Conservation (phyloP, 2,888 invertebrate genomes). For the Eumacrocentrus americanus region DNA sequence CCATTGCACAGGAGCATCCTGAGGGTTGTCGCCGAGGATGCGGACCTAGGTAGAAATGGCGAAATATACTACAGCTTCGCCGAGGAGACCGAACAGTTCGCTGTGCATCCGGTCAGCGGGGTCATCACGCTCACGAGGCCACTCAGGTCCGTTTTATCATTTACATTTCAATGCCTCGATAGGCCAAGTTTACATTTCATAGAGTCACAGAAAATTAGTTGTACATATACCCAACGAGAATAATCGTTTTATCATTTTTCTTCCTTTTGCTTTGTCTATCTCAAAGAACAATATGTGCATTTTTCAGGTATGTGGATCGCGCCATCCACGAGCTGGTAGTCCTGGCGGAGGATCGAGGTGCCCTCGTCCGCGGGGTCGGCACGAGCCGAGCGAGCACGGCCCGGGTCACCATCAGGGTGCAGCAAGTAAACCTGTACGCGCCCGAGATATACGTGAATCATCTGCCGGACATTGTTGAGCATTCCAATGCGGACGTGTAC, state of each 20-base stretch:
- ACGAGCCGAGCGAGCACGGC: conserved; percentile 74
- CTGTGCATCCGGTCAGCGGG: conserved; percentile 92
- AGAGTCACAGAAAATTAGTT: neutral
- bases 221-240: neutral
- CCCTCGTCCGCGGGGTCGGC: conserved; percentile 65
- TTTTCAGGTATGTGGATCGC: conserved; percentile 67
- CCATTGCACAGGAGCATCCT: conserved; percentile 82
- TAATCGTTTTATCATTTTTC: neutral
- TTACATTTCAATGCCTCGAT: conserved; percentile 5
- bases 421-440: conserved; percentile 80
- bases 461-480: conserved; percentile 80
- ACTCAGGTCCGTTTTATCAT: conserved; percentile 62
- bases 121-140: conserved; percentile 82
- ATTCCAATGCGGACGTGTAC: conserved; percentile 83
- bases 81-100: conserved; percentile 82
- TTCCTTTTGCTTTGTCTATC: too few species aligned
- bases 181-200: neutral
- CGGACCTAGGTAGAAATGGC: conserved; percentile 93
- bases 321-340: conserved; percentile 77
- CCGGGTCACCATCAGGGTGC: conserved; percentile 76
- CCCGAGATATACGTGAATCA: conserved; percentile 84
- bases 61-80: conserved; percentile 95
- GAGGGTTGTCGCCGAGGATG: conserved; percentile 88
- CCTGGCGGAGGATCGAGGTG: conserved; percentile 86
- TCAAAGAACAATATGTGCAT: neutral